Base-by-base conservation (phyloP, 2,797 vertebrate genomes). In the Acomys russatus region DNA sequence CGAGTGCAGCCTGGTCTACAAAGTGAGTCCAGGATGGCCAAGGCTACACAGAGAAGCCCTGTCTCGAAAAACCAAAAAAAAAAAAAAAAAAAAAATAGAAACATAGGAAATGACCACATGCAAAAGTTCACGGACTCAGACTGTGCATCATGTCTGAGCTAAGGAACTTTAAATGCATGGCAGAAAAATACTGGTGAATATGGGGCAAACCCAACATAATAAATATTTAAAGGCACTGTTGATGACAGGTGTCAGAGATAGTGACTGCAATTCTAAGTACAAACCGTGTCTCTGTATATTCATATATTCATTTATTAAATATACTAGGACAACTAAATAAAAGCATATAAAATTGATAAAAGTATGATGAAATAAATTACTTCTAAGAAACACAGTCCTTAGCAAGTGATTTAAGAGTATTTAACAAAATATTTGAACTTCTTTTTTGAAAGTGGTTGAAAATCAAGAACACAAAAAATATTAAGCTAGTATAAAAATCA, bases 351-450 rank as follows among this genome's bases (percentile, higher is more conserved):
- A 96, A 87, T 49, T 74, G 80, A 35, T 5, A 28, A 28, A 88
- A 80, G 9, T 33, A 89, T 10, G 56, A 10, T 76, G 23, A 86
- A 78, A 17, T 3, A 59, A 15, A 89, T 54, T 91, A 9, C 4
- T 73, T 74, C 44, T 92, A 90, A 86, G 12, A 95, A 88, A 76
- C 0, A 51, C 2, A 66, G 54, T 18, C 3, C 6, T 90, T 93
- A 93, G 85, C 3, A 68, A 87, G 93, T 80, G n/a, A 93, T 64
- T 92, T 44, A 44, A 78, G 70, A 94, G 5, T 59, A 89, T 61
- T 68, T 61, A 88, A n/a, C 33, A 91, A 80, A 73, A 90, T 51
- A 88, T 44, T 1, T 86, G 15, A 74, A 73, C 22, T 44, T 54
- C 73, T 59, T 73, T 83, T 68, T 86, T 88, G 0, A 80, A 94